Percentiles rank a stretch among this genome's conserved stretches.
Evolutionary conservation across 2,113 vertebrate species (phyloP).

Genomic region (Octodon degus): DNA sequence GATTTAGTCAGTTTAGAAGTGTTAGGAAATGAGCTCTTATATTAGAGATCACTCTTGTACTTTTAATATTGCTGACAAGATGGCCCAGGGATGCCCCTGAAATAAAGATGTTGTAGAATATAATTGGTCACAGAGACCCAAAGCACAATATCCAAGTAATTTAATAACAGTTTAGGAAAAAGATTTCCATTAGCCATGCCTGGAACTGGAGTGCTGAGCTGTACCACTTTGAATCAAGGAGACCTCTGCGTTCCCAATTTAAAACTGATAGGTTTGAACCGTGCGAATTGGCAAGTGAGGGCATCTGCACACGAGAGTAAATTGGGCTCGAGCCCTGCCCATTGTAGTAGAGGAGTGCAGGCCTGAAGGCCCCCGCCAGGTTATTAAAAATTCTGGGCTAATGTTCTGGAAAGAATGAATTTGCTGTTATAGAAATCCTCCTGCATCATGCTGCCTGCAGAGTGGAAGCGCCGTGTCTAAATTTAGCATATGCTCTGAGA

Average conservation of each 20-base stretch:
- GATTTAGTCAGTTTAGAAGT: not conserved
- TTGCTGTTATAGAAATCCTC: slow-evolving; percentile 63
- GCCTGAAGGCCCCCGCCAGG: slow-evolving; percentile 65
- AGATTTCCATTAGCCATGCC: slow-evolving; percentile 62
- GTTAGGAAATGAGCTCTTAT: not conserved
- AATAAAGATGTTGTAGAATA: slow-evolving; percentile 37
- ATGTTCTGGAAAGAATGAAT: slow-evolving; percentile 82
- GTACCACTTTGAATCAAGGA: slow-evolving; percentile 53
- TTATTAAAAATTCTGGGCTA: slow-evolving; percentile 78
- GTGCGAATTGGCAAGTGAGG: slow-evolving; percentile 42
- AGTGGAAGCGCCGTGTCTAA: not conserved
- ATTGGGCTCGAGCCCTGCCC: slow-evolving; percentile 62
- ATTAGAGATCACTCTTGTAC: not conserved
- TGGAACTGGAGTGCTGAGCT: slow-evolving; percentile 33
- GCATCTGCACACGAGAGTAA: slow-evolving; percentile 66
- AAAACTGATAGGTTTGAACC: slow-evolving; percentile 61
- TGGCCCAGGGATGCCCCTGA: slow-evolving; percentile 35
- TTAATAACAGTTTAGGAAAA: slow-evolving; percentile 70
- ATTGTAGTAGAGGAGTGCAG: slow-evolving; percentile 65
- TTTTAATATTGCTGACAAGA: slow-evolving; percentile 38
- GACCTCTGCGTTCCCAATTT: slow-evolving; percentile 74
- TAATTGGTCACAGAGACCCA: slow-evolving; percentile 53
- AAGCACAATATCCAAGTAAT: slow-evolving; percentile 55
- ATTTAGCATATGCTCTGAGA: slow-evolving; percentile 46
- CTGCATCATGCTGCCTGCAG: slow-evolving; percentile 46